Evolutionary conservation across 1,140 invertebrate genomes (phyloP).

Genomic region (Globodera ellingtonae): DNA sequence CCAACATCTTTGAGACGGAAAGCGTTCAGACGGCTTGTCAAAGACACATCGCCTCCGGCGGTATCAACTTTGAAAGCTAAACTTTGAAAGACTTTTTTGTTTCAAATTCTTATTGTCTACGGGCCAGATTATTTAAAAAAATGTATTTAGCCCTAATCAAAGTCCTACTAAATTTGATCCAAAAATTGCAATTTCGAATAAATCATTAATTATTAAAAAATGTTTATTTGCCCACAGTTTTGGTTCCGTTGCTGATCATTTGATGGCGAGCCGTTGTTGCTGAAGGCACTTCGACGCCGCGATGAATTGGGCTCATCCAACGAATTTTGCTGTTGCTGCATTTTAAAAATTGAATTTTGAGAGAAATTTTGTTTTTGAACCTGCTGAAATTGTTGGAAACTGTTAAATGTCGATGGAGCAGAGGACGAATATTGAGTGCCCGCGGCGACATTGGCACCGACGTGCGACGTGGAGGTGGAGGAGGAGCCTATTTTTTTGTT

Average conservation of each 20-base stretch:
- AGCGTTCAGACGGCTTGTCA: slow-evolving; percentile 30
- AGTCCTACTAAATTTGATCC: too few species aligned
- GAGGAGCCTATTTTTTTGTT: background rate
- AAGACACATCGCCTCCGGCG: slow-evolving; percentile 7
- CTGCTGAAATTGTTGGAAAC: slow-evolving; percentile 22
- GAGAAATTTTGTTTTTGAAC: background rate
- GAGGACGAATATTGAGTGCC: slow-evolving; percentile 13
- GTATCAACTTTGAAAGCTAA: background rate
- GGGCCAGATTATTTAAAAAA: too few species aligned
- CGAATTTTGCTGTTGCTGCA: background rate
- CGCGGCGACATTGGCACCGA: background rate
- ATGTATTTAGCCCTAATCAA: too few species aligned
- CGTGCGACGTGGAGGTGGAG: background rate
- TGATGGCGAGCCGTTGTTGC: background rate
- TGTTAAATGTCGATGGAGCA: slow-evolving; percentile 23
- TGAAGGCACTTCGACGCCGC: background rate
- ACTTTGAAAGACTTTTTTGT: background rate
- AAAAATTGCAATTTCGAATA: too few species aligned
- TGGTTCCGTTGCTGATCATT: background rate
- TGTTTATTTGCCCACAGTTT: background rate
- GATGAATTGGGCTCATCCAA: slow-evolving; percentile 2
- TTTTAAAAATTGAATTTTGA: background rate
- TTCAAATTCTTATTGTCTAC: too few species aligned
- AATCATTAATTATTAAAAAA: too few species aligned
- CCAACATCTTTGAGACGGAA: slow-evolving; percentile 34